Base-by-base conservation (phyloP, 2,888 invertebrate genomes). In the Pyrrhia umbra region DNA sequence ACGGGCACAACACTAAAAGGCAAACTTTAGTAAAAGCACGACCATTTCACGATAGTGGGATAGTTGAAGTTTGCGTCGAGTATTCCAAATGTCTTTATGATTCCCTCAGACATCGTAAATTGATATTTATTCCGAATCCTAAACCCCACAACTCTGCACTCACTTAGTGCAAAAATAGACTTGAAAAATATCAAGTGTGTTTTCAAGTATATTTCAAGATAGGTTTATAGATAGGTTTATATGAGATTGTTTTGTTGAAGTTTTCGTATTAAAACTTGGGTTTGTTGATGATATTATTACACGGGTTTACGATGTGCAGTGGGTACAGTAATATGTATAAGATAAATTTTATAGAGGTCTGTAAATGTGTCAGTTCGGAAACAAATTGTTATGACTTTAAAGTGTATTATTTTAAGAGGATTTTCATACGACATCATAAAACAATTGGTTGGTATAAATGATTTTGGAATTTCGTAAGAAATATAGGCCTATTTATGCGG, bases 31-130 rank as follows among this genome's bases (percentile, higher is more conserved):
- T 55, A 60, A 62, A 40, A 72, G 64, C 69, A 65, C 45, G 57
- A 69, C 67, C 60, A 73, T 80, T 71, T 56, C 52, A 51, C 49
- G 56, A 62, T 68, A 65, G 69, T 57, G 16, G 15, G 65, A 73
- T 63, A 59, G 80, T 63, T 71, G 54, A 86, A 90, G 83, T 88
- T 88, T 83, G 58, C 75, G 62, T 70, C 79, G 81, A 83, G 77
- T 27, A 80, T 81, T 77, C 73, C 69, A 85, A 91, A 90, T 87
- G 86, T 86, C 87, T 90, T 89, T 90, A 90, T 86, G 87, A 87
- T 85, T 84, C 86, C 81, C 78, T 76, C 77, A 81, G 83, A 84
- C 83, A 76, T 83, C 83, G 81, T 87, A 88, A 90, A 90, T 90
- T 90, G 85, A 88, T 91, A 91, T 90, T 87, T 88, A 90, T 88